Evolutionary conservation across 2,113 vertebrate species (phyloP).

Genomic region (Polyodon spathula): DNA sequence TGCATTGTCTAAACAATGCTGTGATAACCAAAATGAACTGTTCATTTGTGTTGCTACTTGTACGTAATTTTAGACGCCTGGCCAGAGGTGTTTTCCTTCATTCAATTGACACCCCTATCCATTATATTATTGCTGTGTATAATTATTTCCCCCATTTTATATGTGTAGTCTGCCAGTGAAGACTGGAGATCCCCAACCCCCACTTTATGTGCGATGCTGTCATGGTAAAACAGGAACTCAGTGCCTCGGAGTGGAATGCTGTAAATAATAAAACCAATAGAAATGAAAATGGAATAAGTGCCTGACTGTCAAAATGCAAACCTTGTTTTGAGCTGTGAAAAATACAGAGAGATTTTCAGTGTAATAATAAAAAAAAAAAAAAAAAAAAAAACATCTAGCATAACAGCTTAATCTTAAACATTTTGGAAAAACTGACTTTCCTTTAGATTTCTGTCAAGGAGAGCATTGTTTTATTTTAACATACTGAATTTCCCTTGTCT

Average conservation of each 20-base stretch:
- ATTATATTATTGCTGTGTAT: too few species aligned
- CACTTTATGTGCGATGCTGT: neutral
- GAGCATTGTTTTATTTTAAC: conserved; percentile 45
- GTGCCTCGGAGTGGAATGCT: conserved; percentile 1
- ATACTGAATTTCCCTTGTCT: conserved; percentile 43
- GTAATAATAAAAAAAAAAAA: neutral
- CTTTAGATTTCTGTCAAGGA: conserved; percentile 42
- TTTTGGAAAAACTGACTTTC: conserved; percentile 26
- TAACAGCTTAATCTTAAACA: neutral
- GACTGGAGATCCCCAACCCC: neutral
- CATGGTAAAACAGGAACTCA: neutral
- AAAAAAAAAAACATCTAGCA: neutral
- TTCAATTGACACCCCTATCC: too few species aligned
- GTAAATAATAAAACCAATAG: neutral
- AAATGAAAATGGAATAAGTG: neutral
- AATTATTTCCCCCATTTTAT: too few species aligned
- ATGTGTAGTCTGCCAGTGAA: neutral
- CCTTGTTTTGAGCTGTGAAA: neutral
- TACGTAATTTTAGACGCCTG: too few species aligned
- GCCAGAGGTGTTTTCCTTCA: too few species aligned
- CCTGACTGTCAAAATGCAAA: neutral
- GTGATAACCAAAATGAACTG: too few species aligned
- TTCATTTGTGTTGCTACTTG: too few species aligned
- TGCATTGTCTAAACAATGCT: too few species aligned
- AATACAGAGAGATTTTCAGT: neutral